A percentile compares a stretch with the other conserved stretches of the same genome.
phyloP scores from a whole-genome alignment of 2,797 vertebrate genomes.

The Mormyrus proboscirostris region DNA sequence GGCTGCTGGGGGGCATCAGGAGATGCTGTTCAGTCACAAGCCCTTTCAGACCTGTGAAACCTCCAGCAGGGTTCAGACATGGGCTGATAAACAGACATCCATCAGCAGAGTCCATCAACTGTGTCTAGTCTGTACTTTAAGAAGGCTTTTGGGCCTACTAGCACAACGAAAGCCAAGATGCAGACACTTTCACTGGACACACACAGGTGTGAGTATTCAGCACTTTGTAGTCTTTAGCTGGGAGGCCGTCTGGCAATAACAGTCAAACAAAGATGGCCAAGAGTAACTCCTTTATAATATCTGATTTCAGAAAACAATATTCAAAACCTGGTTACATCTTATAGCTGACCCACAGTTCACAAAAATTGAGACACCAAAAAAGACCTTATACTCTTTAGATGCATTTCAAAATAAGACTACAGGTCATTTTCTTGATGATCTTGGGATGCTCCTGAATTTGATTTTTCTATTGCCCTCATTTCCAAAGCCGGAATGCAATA shows the following conservation, averaged over 20 bases:
- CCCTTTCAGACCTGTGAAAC: conserved; percentile 33
- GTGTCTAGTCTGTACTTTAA: neutral
- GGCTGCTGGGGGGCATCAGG: conserved; percentile 69
- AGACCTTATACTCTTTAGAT: neutral
- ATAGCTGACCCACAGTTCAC: neutral
- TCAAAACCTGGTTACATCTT: neutral
- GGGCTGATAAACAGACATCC: conserved; percentile 39
- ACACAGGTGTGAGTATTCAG: neutral
- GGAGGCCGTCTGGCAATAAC: neutral
- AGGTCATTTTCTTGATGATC: neutral
- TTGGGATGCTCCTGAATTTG: neutral
- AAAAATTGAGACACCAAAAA: neutral
- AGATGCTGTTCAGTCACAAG: conserved; percentile 22
- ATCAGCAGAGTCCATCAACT: neutral
- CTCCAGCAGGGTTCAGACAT: conserved; percentile 32
- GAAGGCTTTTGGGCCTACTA: neutral
- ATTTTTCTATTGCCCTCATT: neutral
- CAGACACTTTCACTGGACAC: neutral
- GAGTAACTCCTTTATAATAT: neutral
- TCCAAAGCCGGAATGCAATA: neutral
- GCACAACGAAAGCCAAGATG: neutral
- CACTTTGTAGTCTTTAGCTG: neutral
- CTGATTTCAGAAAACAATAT: neutral
- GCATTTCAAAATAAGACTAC: neutral
- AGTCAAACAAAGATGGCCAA: neutral